Conservation (phyloP, 1,140 invertebrate genomes). For the Carposina sasakii region DNA sequence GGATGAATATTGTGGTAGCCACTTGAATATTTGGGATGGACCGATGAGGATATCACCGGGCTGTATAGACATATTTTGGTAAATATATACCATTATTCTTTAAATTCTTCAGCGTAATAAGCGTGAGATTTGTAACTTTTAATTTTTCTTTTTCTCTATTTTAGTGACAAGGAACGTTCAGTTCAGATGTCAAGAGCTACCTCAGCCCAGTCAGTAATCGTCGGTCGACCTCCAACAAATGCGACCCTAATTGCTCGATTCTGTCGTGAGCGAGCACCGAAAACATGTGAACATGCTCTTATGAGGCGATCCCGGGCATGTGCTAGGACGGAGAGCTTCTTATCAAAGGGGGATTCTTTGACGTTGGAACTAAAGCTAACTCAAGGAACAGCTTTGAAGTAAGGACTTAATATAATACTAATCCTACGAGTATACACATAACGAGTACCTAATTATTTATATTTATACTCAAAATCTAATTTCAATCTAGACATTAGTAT, state of each 20-base stretch:
- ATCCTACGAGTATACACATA: no score
- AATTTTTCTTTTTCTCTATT: slow-evolving; percentile 22
- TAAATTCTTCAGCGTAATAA: no score
- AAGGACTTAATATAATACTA: slow-evolving; percentile 39
- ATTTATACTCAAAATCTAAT: no score
- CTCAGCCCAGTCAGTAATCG: slow-evolving; percentile 62
- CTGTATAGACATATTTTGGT: slow-evolving; percentile 88
- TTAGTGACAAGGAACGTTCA: slow-evolving; percentile 63
- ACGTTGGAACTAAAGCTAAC: slow-evolving; percentile 85
- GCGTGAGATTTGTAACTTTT: no score
- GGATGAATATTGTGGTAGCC: slow-evolving; percentile 84
- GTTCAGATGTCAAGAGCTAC: slow-evolving; percentile 65
- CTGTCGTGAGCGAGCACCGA: slow-evolving; percentile 83
- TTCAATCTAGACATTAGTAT: no score
- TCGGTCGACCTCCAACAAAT: slow-evolving; percentile 74
- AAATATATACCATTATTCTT: slow-evolving; percentile 31
- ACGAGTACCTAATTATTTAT: no score
- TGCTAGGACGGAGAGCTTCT: slow-evolving; percentile 85
- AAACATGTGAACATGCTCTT: slow-evolving; percentile 84
- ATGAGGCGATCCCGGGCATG: slow-evolving; percentile 79
- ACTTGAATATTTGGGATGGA: slow-evolving; percentile 88
- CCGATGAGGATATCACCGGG: slow-evolving; percentile 82
- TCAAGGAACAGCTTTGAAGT: slow-evolving; percentile 88
- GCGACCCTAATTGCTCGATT: slow-evolving; percentile 84
- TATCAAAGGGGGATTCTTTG: slow-evolving; percentile 84